A percentile compares a stretch with the other conserved stretches of the same genome.
Conservation (phyloP, 2,888 invertebrate genomes). For the Itoplectis maculator region DNA sequence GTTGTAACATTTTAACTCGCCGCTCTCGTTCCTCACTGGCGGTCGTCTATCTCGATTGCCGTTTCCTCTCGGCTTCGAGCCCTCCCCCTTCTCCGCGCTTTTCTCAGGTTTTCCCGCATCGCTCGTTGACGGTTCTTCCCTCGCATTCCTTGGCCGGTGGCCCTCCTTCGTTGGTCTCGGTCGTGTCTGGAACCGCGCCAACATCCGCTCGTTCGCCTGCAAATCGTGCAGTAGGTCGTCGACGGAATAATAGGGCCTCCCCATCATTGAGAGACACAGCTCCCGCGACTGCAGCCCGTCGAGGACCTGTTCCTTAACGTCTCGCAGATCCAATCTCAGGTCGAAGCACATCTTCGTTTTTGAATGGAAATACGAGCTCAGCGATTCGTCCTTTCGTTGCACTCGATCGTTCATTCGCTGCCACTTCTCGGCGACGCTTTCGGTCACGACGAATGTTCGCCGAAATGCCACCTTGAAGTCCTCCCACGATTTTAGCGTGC, state of each 20-base stretch:
- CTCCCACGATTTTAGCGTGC: not conserved
- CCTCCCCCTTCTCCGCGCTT: not conserved
- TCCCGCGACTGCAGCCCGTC: constrained; percentile 33
- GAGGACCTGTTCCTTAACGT: constrained; percentile 43
- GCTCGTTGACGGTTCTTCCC: no score
- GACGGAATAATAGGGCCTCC: not conserved
- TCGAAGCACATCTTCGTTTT: constrained; percentile 32
- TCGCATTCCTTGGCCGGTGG: no score
- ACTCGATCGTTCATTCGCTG: constrained; percentile 9
- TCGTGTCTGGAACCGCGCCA: not conserved
- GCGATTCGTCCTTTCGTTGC: constrained; percentile 8
- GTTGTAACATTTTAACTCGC: constrained; percentile 15
- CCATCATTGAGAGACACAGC: constrained; percentile 19
- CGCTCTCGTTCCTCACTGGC: constrained; percentile 1
- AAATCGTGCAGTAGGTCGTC: constrained; percentile 44
- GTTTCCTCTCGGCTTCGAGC: not conserved
- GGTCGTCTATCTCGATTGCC: not conserved
- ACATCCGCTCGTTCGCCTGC: not conserved
- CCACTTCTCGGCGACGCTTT: constrained; percentile 23
- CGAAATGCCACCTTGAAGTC: constrained; percentile 22
- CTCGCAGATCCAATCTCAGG: not conserved
- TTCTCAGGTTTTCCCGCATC: not conserved
- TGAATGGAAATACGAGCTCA: constrained; percentile 20
- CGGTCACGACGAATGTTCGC: constrained; percentile 9
- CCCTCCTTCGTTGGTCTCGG: not conserved